A percentile compares a stretch with the other conserved stretches of the same genome.
phyloP scores from a whole-genome alignment of 2,113 vertebrate genomes.

The Puffinus mauretanicus region DNA sequence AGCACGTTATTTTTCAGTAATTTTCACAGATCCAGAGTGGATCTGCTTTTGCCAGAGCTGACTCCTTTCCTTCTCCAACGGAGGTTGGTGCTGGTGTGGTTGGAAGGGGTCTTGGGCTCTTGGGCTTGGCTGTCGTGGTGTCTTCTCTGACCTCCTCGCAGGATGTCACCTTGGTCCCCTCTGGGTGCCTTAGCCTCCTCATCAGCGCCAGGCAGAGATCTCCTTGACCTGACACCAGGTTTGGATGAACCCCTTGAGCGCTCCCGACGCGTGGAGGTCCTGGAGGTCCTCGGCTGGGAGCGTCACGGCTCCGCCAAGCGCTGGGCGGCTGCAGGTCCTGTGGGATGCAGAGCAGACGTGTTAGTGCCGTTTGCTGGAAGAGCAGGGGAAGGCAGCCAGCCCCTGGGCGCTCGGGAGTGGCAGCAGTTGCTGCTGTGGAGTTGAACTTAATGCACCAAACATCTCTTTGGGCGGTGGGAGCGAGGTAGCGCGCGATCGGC shows the following conservation, averaged over 20 bases:
- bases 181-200: background rate
- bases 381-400: background rate
- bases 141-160: background rate
- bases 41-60: background rate
- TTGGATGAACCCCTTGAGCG: background rate
- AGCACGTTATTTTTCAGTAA: fast-evolving
- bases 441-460: background rate
- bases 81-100: fast-evolving
- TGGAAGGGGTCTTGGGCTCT: background rate
- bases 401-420: background rate
- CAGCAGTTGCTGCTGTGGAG: background rate
- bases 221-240: background rate
- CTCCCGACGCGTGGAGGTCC: background rate
- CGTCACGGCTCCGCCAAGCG: fast-evolving
- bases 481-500: background rate
- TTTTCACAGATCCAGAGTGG: background rate
- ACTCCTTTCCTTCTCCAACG: background rate
- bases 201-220: background rate
- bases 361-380: background rate
- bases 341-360: background rate
- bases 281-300: background rate
- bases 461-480: background rate
- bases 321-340: background rate
- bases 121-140: background rate
- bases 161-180: background rate